A percentile compares a stretch with the other conserved stretches of the same genome.
Conservation (phyloP, 2,113 vertebrate species). For the Aphelocoma coerulescens region DNA sequence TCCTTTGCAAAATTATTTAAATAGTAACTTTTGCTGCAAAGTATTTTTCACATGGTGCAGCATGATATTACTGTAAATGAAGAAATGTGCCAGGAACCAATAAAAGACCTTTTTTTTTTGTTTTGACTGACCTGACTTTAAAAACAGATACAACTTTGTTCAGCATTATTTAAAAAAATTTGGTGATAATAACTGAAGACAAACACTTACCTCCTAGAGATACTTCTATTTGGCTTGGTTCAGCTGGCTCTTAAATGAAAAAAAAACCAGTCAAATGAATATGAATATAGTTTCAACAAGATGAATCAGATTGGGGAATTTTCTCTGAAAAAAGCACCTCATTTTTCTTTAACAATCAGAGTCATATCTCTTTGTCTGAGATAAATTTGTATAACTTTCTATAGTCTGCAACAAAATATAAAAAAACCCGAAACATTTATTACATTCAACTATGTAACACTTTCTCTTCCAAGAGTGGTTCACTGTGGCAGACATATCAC, state of each 20-base stretch:
- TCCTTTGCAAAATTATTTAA: background rate
- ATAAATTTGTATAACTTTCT: background rate
- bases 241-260: constrained; percentile 63
- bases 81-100: background rate
- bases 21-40: background rate
- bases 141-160: background rate
- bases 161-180: background rate
- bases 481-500: background rate
- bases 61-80: background rate
- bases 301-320: background rate
- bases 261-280: background rate
- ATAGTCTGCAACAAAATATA: background rate
- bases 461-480: background rate
- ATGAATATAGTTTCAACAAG: background rate
- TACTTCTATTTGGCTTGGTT: constrained; percentile 60
- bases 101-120: background rate
- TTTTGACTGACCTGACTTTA: background rate
- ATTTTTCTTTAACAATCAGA: background rate
- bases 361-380: background rate
- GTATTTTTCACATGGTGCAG: background rate
- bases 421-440: background rate
- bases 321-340: background rate
- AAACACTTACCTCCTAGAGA: constrained; percentile 61
- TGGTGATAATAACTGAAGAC: background rate
- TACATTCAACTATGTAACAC: background rate